Conservation (phyloP, 2,888 invertebrate genomes). For the Tetheella fluctuosa region DNA sequence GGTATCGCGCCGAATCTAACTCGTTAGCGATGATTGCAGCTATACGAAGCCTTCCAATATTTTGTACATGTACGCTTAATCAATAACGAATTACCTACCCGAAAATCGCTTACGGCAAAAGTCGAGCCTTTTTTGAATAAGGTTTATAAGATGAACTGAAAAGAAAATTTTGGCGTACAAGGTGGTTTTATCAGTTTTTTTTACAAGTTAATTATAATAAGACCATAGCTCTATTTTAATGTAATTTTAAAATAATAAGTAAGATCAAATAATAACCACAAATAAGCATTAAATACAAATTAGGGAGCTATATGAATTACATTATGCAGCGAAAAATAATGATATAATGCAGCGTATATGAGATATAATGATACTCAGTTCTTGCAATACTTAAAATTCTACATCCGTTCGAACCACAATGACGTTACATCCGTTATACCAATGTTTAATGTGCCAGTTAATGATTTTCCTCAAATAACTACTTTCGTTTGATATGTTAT, state of each 20-base stretch:
- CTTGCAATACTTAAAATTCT: background rate
- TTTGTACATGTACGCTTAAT: background rate
- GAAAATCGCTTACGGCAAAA: background rate
- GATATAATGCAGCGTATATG: too few species aligned
- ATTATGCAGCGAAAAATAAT: too few species aligned
- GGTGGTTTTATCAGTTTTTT: too few species aligned
- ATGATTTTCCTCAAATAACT: background rate
- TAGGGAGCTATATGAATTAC: too few species aligned
- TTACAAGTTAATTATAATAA: too few species aligned
- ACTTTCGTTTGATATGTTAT: too few species aligned
- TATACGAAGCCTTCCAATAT: background rate
- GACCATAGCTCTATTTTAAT: too few species aligned
- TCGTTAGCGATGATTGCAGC: constrained; percentile 6
- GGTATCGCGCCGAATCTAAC: constrained; percentile 9
- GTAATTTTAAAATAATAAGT: too few species aligned
- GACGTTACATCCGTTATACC: background rate
- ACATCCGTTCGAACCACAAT: background rate
- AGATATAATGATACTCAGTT: background rate
- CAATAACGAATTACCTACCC: background rate
- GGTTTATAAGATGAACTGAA: too few species aligned
- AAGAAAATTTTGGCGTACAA: too few species aligned
- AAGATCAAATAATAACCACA: too few species aligned
- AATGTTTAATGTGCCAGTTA: background rate
- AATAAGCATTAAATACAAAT: too few species aligned
- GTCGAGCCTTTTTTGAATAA: background rate